Percentiles rank a stretch among this genome's conserved stretches.
phyloP scores from a whole-genome alignment of 1,140 invertebrate species.

The Brachionus manjavacas region DNA sequence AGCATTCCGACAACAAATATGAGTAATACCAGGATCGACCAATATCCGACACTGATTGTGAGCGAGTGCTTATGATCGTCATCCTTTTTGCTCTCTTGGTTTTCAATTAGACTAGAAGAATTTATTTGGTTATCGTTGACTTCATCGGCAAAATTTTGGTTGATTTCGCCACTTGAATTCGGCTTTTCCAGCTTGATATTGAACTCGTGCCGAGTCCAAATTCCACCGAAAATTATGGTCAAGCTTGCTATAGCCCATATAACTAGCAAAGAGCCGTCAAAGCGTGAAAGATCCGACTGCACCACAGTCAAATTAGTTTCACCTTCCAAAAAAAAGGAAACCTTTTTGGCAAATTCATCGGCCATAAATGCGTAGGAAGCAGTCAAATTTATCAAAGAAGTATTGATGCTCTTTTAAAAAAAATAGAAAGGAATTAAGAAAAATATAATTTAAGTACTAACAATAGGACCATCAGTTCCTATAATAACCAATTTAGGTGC shows the following conservation, averaged over 20 bases:
- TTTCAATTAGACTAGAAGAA: neutral
- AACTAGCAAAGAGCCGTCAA: conserved; percentile 29
- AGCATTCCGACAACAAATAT: conserved; percentile 31
- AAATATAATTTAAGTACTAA: neutral
- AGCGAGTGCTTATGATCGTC: neutral
- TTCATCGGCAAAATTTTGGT: neutral
- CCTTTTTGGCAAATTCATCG: conserved; percentile 28
- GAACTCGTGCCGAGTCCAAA: conserved; percentile 21
- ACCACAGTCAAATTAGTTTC: neutral
- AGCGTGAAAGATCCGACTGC: neutral
- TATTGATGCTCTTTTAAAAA: conserved; percentile 7
- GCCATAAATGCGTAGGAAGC: conserved; percentile 18
- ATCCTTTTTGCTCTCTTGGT: neutral
- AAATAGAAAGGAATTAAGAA: no score
- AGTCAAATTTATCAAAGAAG: conserved; percentile 9
- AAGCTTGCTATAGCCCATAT: conserved; percentile 17
- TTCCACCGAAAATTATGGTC: neutral
- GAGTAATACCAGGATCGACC: conserved; percentile 2
- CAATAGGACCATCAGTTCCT: conserved; percentile 38
- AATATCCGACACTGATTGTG: conserved; percentile 9
- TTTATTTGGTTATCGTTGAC: neutral
- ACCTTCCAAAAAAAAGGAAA: neutral
- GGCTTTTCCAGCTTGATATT: neutral
- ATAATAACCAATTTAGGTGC: neutral
- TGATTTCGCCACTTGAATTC: neutral